Conservation (phyloP, 2,888 invertebrate genomes). For the Argynnis bischoffii region DNA sequence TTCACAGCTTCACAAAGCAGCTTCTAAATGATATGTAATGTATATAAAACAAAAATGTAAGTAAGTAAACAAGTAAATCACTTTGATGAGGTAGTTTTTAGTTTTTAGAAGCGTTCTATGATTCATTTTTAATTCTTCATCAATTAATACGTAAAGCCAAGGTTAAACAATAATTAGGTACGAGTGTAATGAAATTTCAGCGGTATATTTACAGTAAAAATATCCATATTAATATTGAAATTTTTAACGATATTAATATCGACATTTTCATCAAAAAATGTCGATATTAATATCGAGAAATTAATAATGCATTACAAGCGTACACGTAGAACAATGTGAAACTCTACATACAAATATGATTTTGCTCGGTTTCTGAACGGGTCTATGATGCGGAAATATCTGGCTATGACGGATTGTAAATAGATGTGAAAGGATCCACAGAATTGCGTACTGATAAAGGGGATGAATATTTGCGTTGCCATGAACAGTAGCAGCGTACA, state of each 20-base stretch:
- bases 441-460: conserved; percentile 19
- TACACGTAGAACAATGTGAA: conserved; percentile 13
- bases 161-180: no score
- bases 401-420: conserved; percentile 23
- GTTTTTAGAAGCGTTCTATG: no score
- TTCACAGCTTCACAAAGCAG: conserved; percentile 17
- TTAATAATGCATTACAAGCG: neutral
- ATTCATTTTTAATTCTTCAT: no score
- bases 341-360: conserved; percentile 3
- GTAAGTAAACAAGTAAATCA: neutral
- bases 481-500: conserved; percentile 31
- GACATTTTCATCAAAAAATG: neutral
- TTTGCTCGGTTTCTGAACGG: neutral
- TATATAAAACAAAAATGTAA: neutral
- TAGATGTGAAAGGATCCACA: conserved; percentile 17
- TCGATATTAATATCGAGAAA: neutral
- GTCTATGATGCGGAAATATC: conserved; percentile 25
- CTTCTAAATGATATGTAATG: conserved; percentile 1
- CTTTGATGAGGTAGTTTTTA: no score
- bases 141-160: no score
- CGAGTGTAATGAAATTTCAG: no score
- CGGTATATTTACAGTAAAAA: no score
- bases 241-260: no score
- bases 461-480: conserved; percentile 34
- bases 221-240: no score